Conservation (phyloP, 2,797 vertebrate species). For the Danio albolineatus region DNA sequence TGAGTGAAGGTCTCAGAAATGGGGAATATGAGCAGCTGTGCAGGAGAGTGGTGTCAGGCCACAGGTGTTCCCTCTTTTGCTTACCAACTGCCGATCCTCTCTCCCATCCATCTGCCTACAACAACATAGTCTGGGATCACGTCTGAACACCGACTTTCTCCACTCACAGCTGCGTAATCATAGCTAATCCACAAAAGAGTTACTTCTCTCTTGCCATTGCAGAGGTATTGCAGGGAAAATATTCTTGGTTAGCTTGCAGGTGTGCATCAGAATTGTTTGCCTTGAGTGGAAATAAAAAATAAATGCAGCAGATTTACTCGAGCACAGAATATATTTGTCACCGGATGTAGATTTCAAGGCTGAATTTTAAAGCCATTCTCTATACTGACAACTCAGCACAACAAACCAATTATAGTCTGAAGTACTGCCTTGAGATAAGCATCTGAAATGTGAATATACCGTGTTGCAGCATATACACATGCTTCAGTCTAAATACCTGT, state of each 20-base stretch:
- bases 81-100: slow-evolving; percentile 45
- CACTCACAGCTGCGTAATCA: slow-evolving; percentile 29
- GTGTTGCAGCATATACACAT: slow-evolving; percentile 16
- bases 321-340: slow-evolving; percentile 44
- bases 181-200: slow-evolving; percentile 19
- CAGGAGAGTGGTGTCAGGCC: slow-evolving; percentile 52
- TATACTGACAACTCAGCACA: slow-evolving; percentile 60
- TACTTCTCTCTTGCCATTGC: slow-evolving; percentile 23
- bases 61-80: slow-evolving; percentile 64
- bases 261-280: neutral
- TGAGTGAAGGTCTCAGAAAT: slow-evolving; percentile 34
- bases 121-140: neutral
- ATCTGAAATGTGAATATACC: slow-evolving; percentile 27
- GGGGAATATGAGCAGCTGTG: slow-evolving; percentile 47
- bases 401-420: slow-evolving; percentile 44
- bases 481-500: slow-evolving; percentile 15
- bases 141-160: slow-evolving; percentile 13
- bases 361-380: slow-evolving; percentile 55
- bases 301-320: slow-evolving; percentile 49
- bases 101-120: slow-evolving; percentile 37
- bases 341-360: slow-evolving; percentile 44
- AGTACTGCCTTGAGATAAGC: slow-evolving; percentile 23
- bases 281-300: slow-evolving; percentile 42
- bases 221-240: slow-evolving; percentile 5
- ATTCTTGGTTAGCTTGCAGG: neutral